These are phyloP conservation scores for Phenganax subtilis DNA, from an alignment of 92 coral and sea anemone genomes.

Conservation along the genomic window DNA sequence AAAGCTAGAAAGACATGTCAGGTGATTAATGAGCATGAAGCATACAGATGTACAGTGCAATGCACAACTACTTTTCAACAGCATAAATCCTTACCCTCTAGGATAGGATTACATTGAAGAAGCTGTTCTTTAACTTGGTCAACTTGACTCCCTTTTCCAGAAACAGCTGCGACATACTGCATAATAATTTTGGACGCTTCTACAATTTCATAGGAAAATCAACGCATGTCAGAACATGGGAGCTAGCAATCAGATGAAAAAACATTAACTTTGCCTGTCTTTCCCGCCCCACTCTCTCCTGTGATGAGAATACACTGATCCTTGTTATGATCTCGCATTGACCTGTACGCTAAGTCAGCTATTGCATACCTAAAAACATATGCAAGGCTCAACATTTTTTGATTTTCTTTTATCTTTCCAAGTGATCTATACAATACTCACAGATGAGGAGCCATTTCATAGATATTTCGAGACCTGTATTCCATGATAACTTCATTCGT, in stretches of 20 bases:
- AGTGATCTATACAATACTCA: conserved; percentile 47
- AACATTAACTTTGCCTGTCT: conserved; percentile 63
- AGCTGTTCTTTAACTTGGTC: conserved; percentile 96
- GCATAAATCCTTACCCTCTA: conserved; percentile 62
- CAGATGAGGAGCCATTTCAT: conserved; percentile 98
- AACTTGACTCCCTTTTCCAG: conserved; percentile 93
- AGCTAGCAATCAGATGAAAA: not conserved
- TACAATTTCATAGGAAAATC: conserved; percentile 36
- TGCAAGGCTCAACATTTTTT: not conserved
- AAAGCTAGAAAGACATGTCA: conserved; percentile 59
- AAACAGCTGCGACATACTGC: conserved; percentile 99
- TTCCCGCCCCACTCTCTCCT: conserved; percentile 99
- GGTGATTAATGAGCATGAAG: not conserved
- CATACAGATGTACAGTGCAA: not conserved
- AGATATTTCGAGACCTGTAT: conserved; percentile 93
- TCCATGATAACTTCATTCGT: conserved; percentile 85
- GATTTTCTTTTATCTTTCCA: not conserved
- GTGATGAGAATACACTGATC: conserved; percentile 96
- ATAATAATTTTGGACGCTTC: conserved; percentile 98
- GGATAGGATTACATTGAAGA: conserved; percentile 86
- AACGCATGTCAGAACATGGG: not conserved
- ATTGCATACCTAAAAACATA: conserved; percentile 70
- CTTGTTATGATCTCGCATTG: conserved; percentile 94
- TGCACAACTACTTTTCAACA: not conserved
- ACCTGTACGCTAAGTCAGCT: conserved; percentile 94